A percentile compares a stretch with the other conserved stretches of the same genome.
Evolutionary conservation across 2,888 invertebrate species (phyloP).

Genomic region (Ectemnius lituratus): DNA sequence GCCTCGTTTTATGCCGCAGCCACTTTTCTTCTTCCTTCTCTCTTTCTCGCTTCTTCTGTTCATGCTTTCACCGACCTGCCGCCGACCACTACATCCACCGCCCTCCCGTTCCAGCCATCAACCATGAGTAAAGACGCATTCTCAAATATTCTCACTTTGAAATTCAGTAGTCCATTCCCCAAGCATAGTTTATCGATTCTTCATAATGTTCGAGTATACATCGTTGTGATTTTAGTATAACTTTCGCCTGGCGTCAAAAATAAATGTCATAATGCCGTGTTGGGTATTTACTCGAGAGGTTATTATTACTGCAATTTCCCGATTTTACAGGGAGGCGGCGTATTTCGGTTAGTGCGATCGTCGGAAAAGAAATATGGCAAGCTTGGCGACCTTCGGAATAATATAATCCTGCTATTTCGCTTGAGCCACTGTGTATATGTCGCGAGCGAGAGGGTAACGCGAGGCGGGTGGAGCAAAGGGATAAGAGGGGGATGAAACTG

Average conservation of each 20-base stretch:
- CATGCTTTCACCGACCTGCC: too few relatives aligned
- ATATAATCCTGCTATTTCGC: conserved; percentile 69
- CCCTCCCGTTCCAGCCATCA: too few relatives aligned
- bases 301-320: conserved; percentile 29
- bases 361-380: conserved; percentile 59
- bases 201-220: too few relatives aligned
- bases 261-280: too few relatives aligned
- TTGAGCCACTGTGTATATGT: conserved; percentile 54
- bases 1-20: conserved; percentile 58
- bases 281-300: background rate
- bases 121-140: too few relatives aligned
- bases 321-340: conserved; percentile 23
- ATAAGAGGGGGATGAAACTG: conserved; percentile 49
- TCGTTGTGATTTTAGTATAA: too few relatives aligned
- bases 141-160: too few relatives aligned
- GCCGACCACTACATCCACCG: too few relatives aligned
- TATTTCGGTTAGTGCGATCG: conserved; percentile 55
- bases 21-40: conserved; percentile 40
- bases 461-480: conserved; percentile 54
- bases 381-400: conserved; percentile 62
- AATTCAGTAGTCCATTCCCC: too few relatives aligned
- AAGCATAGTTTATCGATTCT: too few relatives aligned
- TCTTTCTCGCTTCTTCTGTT: background rate
- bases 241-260: too few relatives aligned
- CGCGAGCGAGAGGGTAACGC: conserved; percentile 34